These are phyloP conservation scores for Strongylocentrotus purpuratus DNA, from an alignment of 35 echinoderm and acorn worm species.

Conservation along the genomic window DNA sequence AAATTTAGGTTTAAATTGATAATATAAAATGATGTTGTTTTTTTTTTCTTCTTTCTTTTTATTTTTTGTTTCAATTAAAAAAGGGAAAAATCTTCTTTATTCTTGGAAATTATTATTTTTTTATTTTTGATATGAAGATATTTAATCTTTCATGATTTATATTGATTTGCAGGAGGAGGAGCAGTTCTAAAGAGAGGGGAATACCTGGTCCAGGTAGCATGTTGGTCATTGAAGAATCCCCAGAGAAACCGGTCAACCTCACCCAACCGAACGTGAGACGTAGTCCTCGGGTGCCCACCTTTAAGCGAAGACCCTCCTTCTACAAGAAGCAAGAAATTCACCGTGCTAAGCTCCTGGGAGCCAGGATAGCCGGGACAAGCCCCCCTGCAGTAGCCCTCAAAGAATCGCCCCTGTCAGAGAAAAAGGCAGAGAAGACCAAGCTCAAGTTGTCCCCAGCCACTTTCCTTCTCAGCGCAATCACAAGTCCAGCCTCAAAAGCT, in stretches of 20 bases:
- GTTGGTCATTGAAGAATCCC: slow-evolving; percentile 50
- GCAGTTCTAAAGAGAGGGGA: background rate
- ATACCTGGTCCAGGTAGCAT: slow-evolving; percentile 2
- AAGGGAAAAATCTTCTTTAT: background rate
- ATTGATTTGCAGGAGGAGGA: background rate
- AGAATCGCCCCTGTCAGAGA: background rate
- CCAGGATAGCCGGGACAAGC: slow-evolving; percentile 52
- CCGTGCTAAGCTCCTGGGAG: slow-evolving; percentile 38
- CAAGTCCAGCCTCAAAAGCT: slow-evolving; percentile 39
- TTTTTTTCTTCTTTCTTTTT: no score
- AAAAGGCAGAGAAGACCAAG: background rate
- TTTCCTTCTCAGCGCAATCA: slow-evolving; percentile 45
- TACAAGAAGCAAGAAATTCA: slow-evolving; percentile 53
- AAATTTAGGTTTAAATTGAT: no score
- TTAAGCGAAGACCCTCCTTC: slow-evolving; percentile 45
- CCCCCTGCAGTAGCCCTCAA: background rate
- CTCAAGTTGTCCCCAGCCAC: background rate
- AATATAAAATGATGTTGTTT: background rate
- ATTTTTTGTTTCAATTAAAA: no score
- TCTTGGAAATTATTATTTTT: no score
- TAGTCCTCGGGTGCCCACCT: slow-evolving; percentile 39
- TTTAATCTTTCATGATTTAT: background rate
- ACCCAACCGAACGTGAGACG: background rate
- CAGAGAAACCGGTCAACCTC: slow-evolving; percentile 6
- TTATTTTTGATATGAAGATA: background rate